Percentiles rank a stretch among this genome's conserved stretches.
phyloP scores from a whole-genome alignment of 2,797 vertebrate species.

The Lophius americanus region DNA sequence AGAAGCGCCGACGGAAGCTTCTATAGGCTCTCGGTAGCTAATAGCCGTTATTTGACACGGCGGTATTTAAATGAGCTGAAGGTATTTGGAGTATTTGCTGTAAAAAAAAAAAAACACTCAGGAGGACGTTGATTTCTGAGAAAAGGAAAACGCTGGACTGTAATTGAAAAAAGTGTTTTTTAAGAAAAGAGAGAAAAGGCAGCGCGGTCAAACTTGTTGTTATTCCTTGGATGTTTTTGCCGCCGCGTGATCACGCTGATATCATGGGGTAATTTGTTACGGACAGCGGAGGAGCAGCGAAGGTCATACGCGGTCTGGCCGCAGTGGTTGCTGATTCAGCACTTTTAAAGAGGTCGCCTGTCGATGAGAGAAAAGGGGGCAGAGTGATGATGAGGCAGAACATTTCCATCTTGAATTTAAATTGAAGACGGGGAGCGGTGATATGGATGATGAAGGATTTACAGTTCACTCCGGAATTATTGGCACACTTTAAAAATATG shows the following conservation, averaged over 20 bases:
- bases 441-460: too few species aligned
- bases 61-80: conserved; percentile 12
- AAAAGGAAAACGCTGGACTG: conserved; percentile 22
- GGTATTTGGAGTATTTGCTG: conserved; percentile 22
- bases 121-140: conserved; percentile 20
- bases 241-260: conserved; percentile 61
- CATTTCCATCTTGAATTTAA: background rate
- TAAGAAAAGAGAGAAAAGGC: background rate
- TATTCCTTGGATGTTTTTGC: conserved; percentile 54
- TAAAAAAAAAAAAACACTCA: conserved; percentile 25
- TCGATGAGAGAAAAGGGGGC: conserved; percentile 21
- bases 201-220: conserved; percentile 33
- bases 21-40: conserved; percentile 25
- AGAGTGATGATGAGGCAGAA: conserved; percentile 10
- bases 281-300: conserved; percentile 63
- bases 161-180: conserved; percentile 42
- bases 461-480: too few species aligned
- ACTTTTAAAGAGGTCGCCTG: conserved; percentile 52
- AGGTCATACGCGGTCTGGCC: conserved; percentile 63
- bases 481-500: too few species aligned
- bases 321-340: conserved; percentile 67
- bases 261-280: conserved; percentile 73
- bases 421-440: background rate
- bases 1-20: background rate
- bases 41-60: conserved; percentile 20